Evolutionary conservation across 1,140 invertebrate species (phyloP).

Genomic region (Adoxophyes honmai): DNA sequence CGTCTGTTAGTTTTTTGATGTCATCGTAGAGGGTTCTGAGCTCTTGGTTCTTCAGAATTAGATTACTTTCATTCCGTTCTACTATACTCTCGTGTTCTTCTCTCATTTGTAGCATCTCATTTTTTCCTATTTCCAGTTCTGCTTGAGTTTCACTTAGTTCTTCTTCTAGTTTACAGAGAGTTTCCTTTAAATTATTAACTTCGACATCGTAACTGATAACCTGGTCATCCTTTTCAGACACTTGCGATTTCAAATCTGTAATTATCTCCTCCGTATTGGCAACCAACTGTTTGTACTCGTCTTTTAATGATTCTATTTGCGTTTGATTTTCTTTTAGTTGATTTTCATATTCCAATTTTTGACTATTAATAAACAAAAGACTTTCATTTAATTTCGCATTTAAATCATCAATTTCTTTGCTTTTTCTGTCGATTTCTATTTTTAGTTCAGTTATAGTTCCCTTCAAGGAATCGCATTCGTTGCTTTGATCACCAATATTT

Average conservation of each 20-base stretch:
- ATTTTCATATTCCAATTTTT: constrained; percentile 32
- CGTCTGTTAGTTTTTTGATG: constrained; percentile 32
- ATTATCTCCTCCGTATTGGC: constrained; percentile 44
- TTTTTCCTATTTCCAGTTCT: constrained; percentile 50
- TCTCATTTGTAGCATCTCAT: constrained; percentile 41
- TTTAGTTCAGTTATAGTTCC: constrained; percentile 38
- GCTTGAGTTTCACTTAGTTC: constrained; percentile 43
- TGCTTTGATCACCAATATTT: constrained; percentile 23
- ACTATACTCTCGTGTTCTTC: constrained; percentile 42
- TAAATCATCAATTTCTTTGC: constrained; percentile 32
- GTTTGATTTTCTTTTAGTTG: constrained; percentile 31
- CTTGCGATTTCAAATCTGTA: constrained; percentile 35
- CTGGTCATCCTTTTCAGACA: constrained; percentile 44
- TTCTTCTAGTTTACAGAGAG: constrained; percentile 34
- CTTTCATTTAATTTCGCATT: constrained; percentile 34
- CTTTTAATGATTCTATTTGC: constrained; percentile 33
- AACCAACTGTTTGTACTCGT: constrained; percentile 38
- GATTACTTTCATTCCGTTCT: constrained; percentile 33
- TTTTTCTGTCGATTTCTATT: constrained; percentile 23
- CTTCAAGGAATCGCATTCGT: constrained; percentile 26
- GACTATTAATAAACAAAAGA: constrained; percentile 22
- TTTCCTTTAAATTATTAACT: constrained; percentile 37
- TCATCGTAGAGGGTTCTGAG: constrained; percentile 35
- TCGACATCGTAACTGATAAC: constrained; percentile 42
- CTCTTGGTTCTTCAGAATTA: constrained; percentile 46